These are phyloP conservation scores for Heptranchias perlo DNA, from an alignment of 2,113 vertebrate genomes.

Conservation along the genomic window DNA sequence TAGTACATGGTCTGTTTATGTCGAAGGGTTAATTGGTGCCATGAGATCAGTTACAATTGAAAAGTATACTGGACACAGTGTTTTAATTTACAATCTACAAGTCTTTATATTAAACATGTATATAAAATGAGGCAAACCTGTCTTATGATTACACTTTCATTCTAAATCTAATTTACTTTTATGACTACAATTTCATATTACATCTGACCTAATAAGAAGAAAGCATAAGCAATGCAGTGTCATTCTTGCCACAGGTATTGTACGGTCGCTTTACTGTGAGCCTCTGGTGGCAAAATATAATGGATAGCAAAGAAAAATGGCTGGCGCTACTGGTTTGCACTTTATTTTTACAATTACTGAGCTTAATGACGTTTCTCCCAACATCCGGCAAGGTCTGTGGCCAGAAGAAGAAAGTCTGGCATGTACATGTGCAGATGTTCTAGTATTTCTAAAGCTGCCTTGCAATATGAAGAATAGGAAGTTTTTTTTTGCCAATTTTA, in stretches of 20 bases:
- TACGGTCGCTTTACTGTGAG: not conserved
- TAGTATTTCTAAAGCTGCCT: not conserved
- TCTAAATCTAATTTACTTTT: too few species aligned
- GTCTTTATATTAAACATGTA: too few species aligned
- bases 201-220: not conserved
- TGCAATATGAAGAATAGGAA: not conserved
- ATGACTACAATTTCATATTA: too few species aligned
- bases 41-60: too few species aligned
- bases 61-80: too few species aligned
- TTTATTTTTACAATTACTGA: not conserved
- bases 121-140: too few species aligned
- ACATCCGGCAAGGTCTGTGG: not conserved
- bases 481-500: not conserved
- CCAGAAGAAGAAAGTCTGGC: not conserved
- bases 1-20: too few species aligned
- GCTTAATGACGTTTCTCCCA: too few species aligned
- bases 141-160: too few species aligned
- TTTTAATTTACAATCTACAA: too few species aligned
- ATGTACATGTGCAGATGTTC: not conserved
- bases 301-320: not conserved
- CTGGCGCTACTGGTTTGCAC: not conserved
- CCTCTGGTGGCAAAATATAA: not conserved
- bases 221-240: not conserved
- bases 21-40: too few species aligned
- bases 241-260: not conserved